phyloP scores from a whole-genome alignment of 2,888 invertebrate genomes.

The Netelia virgata region DNA sequence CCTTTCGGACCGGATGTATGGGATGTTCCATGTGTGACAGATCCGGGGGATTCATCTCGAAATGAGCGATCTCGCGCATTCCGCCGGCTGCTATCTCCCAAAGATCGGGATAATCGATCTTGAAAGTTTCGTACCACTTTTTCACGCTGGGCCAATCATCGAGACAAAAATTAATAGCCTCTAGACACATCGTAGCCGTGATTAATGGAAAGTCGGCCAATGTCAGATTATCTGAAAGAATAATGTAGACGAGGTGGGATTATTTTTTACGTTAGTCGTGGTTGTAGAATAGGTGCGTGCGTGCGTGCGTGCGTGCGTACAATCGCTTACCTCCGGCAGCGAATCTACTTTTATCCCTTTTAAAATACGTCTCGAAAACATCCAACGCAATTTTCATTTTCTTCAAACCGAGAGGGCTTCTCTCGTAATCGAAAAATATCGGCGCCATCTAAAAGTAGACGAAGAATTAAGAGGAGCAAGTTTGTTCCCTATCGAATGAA shows the following conservation, averaged over 20 bases:
- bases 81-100: constrained; percentile 90
- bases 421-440: constrained; percentile 91
- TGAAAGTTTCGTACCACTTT: constrained; percentile 91
- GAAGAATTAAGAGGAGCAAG: background rate
- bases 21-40: constrained; percentile 90
- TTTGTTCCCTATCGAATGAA: too few relatives aligned
- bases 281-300: too few relatives aligned
- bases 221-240: constrained; percentile 87
- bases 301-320: too few relatives aligned
- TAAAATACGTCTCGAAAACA: constrained; percentile 89
- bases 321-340: constrained; percentile 87
- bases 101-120: constrained; percentile 88
- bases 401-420: constrained; percentile 89
- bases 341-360: constrained; percentile 87
- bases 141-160: constrained; percentile 86
- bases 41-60: constrained; percentile 91
- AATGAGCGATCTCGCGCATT: constrained; percentile 89
- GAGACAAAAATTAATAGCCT: constrained; percentile 90
- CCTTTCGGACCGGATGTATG: constrained; percentile 89
- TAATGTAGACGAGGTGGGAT: background rate
- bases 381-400: constrained; percentile 89
- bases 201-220: constrained; percentile 92
- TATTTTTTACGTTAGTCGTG: too few relatives aligned
- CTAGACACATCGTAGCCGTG: constrained; percentile 90
- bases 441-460: constrained; percentile 89